Conservation (phyloP, 1,140 invertebrate genomes). For the Archivesica marissinica region DNA sequence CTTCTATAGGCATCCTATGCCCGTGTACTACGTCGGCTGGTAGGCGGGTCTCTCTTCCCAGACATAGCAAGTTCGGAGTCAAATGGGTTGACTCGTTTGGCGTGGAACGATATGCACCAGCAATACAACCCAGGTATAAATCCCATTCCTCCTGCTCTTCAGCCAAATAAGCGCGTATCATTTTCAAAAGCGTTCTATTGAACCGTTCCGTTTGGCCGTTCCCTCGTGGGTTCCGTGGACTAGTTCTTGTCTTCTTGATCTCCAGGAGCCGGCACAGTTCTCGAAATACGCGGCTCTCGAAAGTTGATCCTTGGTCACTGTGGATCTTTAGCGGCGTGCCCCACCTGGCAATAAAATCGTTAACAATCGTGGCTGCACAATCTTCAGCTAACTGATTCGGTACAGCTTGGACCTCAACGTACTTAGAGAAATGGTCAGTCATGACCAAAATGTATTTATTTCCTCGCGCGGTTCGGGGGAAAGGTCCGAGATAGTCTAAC, state of each 20-base stretch:
- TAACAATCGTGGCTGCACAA: not conserved
- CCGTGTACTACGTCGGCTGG: conserved; percentile 14
- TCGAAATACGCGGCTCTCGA: conserved; percentile 5
- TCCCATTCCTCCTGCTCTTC: conserved; percentile 48
- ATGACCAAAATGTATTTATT: too few species aligned
- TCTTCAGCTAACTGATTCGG: not conserved
- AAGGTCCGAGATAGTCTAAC: too few species aligned
- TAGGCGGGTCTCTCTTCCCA: conserved; percentile 24
- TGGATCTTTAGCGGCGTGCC: not conserved
- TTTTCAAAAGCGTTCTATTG: conserved; percentile 1
- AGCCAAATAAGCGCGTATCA: conserved; percentile 39
- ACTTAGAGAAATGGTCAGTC: too few species aligned
- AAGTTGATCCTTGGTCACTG: conserved; percentile 4
- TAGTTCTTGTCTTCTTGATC: conserved; percentile 23
- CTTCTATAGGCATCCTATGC: too few species aligned
- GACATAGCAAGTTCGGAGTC: conserved; percentile 4
- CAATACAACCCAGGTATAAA: conserved; percentile 26
- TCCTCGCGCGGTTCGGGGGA: too few species aligned
- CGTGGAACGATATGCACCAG: conserved; percentile 32
- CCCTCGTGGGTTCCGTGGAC: not conserved
- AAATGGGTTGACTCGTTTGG: conserved; percentile 29
- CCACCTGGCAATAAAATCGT: not conserved
- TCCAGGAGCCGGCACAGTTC: conserved; percentile 6
- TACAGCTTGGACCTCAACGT: not conserved
- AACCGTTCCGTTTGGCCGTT: conserved; percentile 17